A percentile compares a stretch with the other conserved stretches of the same genome.
phyloP scores from a whole-genome alignment of 2,888 invertebrate genomes.

The Meteorus cinctellus region DNA sequence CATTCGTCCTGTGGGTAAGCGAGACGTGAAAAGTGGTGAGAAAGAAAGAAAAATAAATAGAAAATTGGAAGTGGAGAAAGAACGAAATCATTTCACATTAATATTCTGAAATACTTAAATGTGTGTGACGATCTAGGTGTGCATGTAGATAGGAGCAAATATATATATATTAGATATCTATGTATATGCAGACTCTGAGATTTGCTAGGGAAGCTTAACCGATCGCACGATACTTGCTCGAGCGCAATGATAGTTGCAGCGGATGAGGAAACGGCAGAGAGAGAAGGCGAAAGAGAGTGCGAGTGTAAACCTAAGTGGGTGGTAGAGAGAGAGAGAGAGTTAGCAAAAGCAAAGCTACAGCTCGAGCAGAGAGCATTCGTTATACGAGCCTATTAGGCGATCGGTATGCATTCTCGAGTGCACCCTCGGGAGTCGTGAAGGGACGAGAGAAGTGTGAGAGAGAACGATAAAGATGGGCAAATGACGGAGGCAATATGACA shows the following conservation, averaged over 20 bases:
- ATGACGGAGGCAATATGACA: not conserved
- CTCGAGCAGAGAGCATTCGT: conserved; percentile 39
- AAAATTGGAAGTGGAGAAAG: not conserved
- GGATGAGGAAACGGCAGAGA: conserved; percentile 19
- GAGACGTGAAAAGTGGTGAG: conserved; percentile 31
- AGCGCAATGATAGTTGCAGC: conserved; percentile 21
- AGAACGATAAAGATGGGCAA: not conserved
- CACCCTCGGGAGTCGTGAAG: conserved; percentile 54
- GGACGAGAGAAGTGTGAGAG: conserved; percentile 27
- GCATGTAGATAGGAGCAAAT: not conserved
- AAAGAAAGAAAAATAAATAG: not conserved
- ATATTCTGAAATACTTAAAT: not conserved
- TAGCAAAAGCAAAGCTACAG: conserved; percentile 14
- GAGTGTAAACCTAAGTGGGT: not conserved
- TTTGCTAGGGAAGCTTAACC: conserved; percentile 12
- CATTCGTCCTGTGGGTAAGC: conserved; percentile 51
- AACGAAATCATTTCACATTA: not conserved
- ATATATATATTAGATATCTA: not conserved
- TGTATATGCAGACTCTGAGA: not conserved
- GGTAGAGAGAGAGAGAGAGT: not conserved
- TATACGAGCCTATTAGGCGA: conserved; percentile 45
- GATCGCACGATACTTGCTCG: conserved; percentile 17
- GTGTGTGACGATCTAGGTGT: not conserved
- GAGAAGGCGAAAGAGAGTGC: not conserved
- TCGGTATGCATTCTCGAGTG: conserved; percentile 49